Evolutionary conservation across 2,113 vertebrate genomes (phyloP).

Genomic region (Malaclemys terrapin): DNA sequence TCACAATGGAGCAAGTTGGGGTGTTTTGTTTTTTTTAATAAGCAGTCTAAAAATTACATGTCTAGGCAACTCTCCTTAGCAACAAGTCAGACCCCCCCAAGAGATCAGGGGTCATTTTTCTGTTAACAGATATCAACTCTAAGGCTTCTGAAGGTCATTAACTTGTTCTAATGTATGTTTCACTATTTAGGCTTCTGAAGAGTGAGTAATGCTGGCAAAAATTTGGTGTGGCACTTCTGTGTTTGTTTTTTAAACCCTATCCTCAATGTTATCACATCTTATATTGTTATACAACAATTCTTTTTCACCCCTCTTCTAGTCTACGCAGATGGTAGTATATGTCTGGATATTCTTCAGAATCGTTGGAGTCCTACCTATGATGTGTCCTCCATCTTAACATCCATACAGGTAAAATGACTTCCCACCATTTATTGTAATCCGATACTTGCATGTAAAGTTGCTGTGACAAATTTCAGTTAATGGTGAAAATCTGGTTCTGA

Average conservation of each 20-base stretch:
- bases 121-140: not conserved
- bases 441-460: accelerated
- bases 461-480: not conserved
- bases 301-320: conserved; percentile 80
- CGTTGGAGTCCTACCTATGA: conserved; percentile 99
- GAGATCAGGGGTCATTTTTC: not conserved
- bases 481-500: not conserved
- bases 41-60: not conserved
- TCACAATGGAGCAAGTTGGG: not conserved
- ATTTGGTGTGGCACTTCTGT: not conserved
- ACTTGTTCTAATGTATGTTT: not conserved
- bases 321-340: conserved; percentile 99
- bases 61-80: not conserved
- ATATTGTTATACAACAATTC: not conserved
- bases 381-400: conserved; percentile 99
- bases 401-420: conserved; percentile 91
- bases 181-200: not conserved
- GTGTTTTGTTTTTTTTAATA: not conserved
- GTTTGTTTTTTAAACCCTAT: not conserved
- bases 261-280: not conserved
- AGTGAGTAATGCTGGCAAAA: not conserved
- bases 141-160: not conserved
- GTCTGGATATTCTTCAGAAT: conserved; percentile 99
- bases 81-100: not conserved
- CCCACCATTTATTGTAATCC: not conserved